Evolutionary conservation across 2,113 vertebrate species (phyloP).

Genomic region (Dasyornis broadbenti): DNA sequence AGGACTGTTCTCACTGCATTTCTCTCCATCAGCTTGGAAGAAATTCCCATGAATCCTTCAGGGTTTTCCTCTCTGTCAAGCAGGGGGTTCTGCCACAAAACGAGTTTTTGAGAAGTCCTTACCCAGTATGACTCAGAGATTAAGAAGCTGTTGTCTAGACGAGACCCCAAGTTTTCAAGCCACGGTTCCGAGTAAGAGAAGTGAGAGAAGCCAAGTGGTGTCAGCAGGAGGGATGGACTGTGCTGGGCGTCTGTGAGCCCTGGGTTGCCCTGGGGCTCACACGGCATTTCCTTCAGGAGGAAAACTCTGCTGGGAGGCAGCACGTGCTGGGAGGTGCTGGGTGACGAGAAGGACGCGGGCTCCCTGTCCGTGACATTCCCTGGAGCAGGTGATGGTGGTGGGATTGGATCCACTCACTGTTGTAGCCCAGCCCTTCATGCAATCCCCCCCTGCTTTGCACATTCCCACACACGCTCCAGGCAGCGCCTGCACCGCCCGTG

Average conservation of each 20-base stretch:
- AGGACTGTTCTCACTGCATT: background rate
- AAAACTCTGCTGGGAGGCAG: background rate
- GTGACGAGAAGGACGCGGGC: background rate
- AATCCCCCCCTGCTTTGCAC: background rate
- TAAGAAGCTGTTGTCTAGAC: conserved; percentile 17
- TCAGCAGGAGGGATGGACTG: background rate
- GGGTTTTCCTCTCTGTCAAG: background rate
- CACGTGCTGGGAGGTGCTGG: background rate
- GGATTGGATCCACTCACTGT: accelerated
- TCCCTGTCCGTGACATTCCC: background rate
- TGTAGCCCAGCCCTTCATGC: background rate
- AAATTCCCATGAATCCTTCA: background rate
- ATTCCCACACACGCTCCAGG: background rate
- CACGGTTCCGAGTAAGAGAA: background rate
- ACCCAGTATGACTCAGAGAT: background rate
- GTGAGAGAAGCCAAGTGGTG: background rate
- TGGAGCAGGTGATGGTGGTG: background rate
- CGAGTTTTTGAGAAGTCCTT: background rate
- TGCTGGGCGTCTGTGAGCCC: background rate
- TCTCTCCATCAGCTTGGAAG: background rate
- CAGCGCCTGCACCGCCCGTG: background rate
- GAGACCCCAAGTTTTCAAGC: background rate
- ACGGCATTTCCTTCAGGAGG: background rate
- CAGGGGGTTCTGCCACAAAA: background rate
- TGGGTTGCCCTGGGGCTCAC: background rate